Evolutionary conservation across 2,888 invertebrate genomes (phyloP).

Genomic region (Monoplex corrugatus): DNA sequence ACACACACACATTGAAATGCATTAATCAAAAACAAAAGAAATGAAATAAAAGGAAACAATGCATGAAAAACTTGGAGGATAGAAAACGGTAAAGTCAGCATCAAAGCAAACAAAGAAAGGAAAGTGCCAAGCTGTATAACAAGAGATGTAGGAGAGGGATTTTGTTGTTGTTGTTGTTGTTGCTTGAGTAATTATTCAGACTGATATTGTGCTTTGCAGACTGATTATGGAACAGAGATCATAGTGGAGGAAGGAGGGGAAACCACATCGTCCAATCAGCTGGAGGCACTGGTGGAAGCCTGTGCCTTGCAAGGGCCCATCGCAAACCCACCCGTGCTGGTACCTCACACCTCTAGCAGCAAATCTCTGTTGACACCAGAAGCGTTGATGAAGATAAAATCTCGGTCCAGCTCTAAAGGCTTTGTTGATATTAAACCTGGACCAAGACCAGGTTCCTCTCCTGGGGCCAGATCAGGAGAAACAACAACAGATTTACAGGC

Average conservation of each 20-base stretch:
- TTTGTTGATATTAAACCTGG: background rate
- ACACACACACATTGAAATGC: too few species aligned
- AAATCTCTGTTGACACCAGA: conserved; percentile 11
- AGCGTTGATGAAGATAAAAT: background rate
- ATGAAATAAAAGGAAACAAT: too few species aligned
- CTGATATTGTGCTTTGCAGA: background rate
- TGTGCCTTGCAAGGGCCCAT: conserved; percentile 13
- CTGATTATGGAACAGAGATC: too few species aligned
- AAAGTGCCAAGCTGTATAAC: too few species aligned
- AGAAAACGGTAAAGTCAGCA: too few species aligned
- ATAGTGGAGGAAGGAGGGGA: background rate
- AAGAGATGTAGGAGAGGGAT: background rate
- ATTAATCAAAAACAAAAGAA: too few species aligned
- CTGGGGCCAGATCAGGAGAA: background rate
- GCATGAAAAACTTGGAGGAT: too few species aligned
- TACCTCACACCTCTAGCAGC: background rate
- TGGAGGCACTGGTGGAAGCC: conserved; percentile 11
- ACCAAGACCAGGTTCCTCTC: background rate
- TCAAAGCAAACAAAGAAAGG: too few species aligned
- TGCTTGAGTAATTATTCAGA: too few species aligned
- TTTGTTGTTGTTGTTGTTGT: too few species aligned
- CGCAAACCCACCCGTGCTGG: background rate
- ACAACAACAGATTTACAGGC: background rate
- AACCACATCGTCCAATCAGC: conserved; percentile 7
- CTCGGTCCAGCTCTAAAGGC: background rate